phyloP scores from a whole-genome alignment of 2,888 invertebrate species.

The Platerodrilus igneus region DNA sequence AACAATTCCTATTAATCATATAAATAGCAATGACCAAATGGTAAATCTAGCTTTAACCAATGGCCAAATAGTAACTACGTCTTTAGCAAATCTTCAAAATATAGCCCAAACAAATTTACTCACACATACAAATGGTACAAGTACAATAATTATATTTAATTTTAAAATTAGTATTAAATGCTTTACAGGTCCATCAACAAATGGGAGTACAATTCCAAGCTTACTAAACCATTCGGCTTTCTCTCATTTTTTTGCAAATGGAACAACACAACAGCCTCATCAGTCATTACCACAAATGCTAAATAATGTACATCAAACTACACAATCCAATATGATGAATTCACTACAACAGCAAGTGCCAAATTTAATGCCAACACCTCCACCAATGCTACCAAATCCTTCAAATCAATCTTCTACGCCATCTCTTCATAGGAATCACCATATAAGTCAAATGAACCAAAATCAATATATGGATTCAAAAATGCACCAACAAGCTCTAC shows the following conservation, averaged over 20 bases:
- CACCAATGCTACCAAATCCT: constrained; percentile 31
- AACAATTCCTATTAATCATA: constrained; percentile 90
- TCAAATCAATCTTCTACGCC: constrained; percentile 20
- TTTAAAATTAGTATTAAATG: no score
- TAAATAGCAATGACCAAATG: constrained; percentile 66
- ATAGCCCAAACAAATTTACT: constrained; percentile 68
- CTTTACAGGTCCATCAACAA: constrained; percentile 54
- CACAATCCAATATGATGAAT: constrained; percentile 24
- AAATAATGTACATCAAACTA: constrained; percentile 35
- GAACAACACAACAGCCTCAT: constrained; percentile 67
- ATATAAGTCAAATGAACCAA: constrained; percentile 43
- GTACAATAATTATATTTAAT: constrained; percentile 42
- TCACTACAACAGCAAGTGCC: constrained; percentile 35
- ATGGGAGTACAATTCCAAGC: constrained; percentile 62
- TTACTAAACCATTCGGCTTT: constrained; percentile 63
- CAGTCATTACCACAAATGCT: constrained; percentile 68
- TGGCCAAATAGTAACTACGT: constrained; percentile 81
- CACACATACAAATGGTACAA: constrained; percentile 43
- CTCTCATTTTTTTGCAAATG: constrained; percentile 70
- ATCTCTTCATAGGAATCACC: constrained; percentile 28
- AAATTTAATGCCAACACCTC: constrained; percentile 32
- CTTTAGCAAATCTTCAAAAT: constrained; percentile 72
- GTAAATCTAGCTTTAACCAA: constrained; percentile 78
- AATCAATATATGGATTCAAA: constrained; percentile 41
- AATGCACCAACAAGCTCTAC: constrained; percentile 33